Percentiles rank a stretch among this genome's conserved stretches.
phyloP scores from a whole-genome alignment of 2,797 vertebrate genomes.

The Perodicticus potto region DNA sequence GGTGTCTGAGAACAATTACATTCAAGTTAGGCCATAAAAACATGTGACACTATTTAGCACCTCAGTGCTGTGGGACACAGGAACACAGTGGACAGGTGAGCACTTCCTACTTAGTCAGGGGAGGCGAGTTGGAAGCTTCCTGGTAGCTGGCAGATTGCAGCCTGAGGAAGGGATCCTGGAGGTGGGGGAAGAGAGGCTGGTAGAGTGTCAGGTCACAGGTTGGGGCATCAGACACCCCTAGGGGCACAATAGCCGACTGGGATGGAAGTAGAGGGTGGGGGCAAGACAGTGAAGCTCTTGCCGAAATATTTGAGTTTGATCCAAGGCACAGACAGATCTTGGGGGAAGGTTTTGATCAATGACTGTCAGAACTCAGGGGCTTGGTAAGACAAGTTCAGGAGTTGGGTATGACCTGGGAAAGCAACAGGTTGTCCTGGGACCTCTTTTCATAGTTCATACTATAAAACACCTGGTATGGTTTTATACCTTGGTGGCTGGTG shows the following conservation, averaged over 20 bases:
- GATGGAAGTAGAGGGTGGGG: background rate
- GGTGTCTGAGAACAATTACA: background rate
- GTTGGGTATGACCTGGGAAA: background rate
- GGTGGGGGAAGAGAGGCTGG: background rate
- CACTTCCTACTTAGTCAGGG: background rate
- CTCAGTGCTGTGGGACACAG: background rate
- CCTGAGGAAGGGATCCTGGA: background rate
- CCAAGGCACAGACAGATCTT: background rate
- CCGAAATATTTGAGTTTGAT: background rate
- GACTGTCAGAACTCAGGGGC: background rate
- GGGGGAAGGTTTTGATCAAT: background rate
- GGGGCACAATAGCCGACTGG: rapidly evolving
- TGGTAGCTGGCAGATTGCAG: no score
- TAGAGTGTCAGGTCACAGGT: background rate
- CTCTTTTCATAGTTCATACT: background rate
- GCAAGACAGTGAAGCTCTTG: background rate
- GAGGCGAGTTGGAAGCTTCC: background rate
- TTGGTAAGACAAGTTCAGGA: background rate
- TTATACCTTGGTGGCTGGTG: background rate
- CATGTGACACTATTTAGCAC: background rate
- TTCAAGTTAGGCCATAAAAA: background rate
- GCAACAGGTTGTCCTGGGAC: background rate
- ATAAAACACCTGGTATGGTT: background rate
- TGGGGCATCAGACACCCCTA: background rate
- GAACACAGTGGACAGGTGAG: background rate